Percentiles rank a stretch among this genome's conserved stretches.
Conservation (phyloP, 2,888 invertebrate genomes). For the Exephanes ischioxanthus region DNA sequence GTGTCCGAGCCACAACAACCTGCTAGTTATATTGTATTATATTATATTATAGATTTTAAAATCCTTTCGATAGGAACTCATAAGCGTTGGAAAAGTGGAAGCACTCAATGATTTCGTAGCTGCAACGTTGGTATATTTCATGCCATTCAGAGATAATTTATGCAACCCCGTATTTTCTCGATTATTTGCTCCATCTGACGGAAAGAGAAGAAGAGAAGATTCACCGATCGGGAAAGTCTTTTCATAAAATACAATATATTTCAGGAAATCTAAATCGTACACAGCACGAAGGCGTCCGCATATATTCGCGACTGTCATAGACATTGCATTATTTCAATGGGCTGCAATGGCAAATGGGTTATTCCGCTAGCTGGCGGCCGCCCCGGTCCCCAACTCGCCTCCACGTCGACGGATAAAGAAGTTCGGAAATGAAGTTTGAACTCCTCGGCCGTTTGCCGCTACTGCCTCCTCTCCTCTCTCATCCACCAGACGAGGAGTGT, state of each 20-base stretch:
- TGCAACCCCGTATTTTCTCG: neutral
- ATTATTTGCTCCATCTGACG: neutral
- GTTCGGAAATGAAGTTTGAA: slow-evolving; percentile 71
- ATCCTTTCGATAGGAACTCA: too few species aligned
- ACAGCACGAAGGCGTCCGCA: neutral
- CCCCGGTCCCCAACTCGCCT: neutral
- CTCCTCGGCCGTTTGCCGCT: slow-evolving; percentile 63
- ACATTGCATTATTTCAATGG: slow-evolving; percentile 22
- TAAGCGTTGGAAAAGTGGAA: too few species aligned
- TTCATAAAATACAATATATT: slow-evolving; percentile 14
- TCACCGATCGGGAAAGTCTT: slow-evolving; percentile 4
- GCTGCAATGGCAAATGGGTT: slow-evolving; percentile 28
- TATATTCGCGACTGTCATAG: slow-evolving; percentile 16
- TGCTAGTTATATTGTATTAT: too few species aligned
- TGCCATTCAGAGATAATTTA: neutral
- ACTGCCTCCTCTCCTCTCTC: slow-evolving; percentile 31
- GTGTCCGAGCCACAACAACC: too few species aligned
- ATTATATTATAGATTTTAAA: too few species aligned
- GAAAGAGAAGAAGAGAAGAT: slow-evolving; percentile 4
- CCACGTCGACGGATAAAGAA: slow-evolving; percentile 66
- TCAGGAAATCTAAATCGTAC: slow-evolving; percentile 6
- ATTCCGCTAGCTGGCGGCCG: slow-evolving; percentile 18
- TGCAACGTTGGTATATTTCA: too few species aligned
- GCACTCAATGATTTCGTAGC: too few species aligned
- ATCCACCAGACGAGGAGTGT: slow-evolving; percentile 44